A percentile compares a stretch with the other conserved stretches of the same genome.
Evolutionary conservation across 2,888 invertebrate species (phyloP).

Genomic region (Drosophila setosimentum): DNA sequence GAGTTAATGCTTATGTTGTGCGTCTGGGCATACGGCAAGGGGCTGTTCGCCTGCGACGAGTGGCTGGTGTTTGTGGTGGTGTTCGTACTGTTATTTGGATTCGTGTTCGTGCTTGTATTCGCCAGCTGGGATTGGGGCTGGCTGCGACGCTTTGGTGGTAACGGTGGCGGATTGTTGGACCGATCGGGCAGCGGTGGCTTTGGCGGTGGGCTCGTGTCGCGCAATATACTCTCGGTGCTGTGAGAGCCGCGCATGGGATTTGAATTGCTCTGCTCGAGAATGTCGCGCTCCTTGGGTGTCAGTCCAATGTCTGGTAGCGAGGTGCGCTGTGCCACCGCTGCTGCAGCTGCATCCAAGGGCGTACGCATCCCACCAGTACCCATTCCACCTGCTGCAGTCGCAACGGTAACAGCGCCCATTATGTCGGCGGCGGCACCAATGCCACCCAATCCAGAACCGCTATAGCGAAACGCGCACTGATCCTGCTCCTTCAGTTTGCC

Average conservation of each 20-base stretch:
- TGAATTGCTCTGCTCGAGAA: conserved; percentile 85
- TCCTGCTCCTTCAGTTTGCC: conserved; percentile 91
- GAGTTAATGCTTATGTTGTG: conserved; percentile 82
- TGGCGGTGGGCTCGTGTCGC: conserved; percentile 91
- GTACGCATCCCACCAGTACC: conserved; percentile 21
- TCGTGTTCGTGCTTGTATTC: conserved; percentile 20
- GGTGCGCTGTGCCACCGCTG: conserved; percentile 87
- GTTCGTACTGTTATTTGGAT: conserved; percentile 26
- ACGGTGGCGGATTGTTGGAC: conserved; percentile 89
- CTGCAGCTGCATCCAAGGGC: conserved; percentile 31
- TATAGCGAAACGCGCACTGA: conserved; percentile 80
- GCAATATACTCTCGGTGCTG: conserved; percentile 92
- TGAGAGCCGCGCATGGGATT: conserved; percentile 91
- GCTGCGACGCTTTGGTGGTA: conserved; percentile 90
- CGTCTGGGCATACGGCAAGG: conserved; percentile 83
- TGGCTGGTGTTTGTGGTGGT: conserved; percentile 23
- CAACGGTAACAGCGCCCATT: conserved; percentile 67
- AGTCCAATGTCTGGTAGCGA: conserved; percentile 92
- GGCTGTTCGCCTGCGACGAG: conserved; percentile 65
- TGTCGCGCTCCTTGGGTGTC: conserved; percentile 88
- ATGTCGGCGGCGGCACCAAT: conserved; percentile 72
- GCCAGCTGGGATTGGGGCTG: conserved; percentile 76
- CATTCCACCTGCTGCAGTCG: conserved; percentile 36
- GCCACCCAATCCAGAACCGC: conserved; percentile 61
- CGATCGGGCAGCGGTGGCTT: conserved; percentile 95